Base-by-base conservation (phyloP, 2,888 invertebrate species). In the Agrochola lychnidis region DNA sequence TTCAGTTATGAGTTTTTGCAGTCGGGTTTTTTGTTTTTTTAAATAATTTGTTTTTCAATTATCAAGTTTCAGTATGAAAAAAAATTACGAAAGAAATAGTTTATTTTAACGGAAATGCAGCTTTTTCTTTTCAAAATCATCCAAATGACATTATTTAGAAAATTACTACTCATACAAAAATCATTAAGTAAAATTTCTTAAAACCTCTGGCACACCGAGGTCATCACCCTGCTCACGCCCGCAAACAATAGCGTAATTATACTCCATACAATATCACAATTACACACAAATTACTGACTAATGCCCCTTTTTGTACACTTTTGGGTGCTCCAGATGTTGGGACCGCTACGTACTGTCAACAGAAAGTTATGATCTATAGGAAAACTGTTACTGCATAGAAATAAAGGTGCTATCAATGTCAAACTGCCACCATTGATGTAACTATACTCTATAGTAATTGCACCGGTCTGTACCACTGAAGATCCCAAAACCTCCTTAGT, bases 201-300 rank as follows among this genome's bases (percentile, higher is more conserved):
- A 36, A 56, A 40, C 45, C 30, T 53, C 64, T 62, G 42, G 14
- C 62, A 14, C 70, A 67, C 73, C 79, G 87, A 81, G 88, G 83
- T 90, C 88, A 83, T 78, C 62, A 78, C 57, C 78, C 80, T 77
- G 78, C 74, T 67, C 25, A 36, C 69, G 42, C 74, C 69, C 64
- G 45, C 68, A 73, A 70, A 89, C 88, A 89, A 89, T 88, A 68
- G 82, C 72, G 71, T 82, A 85, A 88, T 88, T 88, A 88, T 79
- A 78, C 71, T 74, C 16, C 56, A 77, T 67, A 86, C 85, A 82
- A 80, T 78, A 75, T 72, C 40, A 79, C 79, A 82, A 86, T 83
- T 79, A 84, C 25, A 66, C 42, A 70, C 45, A 77, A 76, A 79
- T 81, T 75, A 78, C 78, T 76, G 78, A 63, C 72, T 76, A 73